Conservation (phyloP, 2,888 invertebrate genomes). For the Lasioglossum calceatum region DNA sequence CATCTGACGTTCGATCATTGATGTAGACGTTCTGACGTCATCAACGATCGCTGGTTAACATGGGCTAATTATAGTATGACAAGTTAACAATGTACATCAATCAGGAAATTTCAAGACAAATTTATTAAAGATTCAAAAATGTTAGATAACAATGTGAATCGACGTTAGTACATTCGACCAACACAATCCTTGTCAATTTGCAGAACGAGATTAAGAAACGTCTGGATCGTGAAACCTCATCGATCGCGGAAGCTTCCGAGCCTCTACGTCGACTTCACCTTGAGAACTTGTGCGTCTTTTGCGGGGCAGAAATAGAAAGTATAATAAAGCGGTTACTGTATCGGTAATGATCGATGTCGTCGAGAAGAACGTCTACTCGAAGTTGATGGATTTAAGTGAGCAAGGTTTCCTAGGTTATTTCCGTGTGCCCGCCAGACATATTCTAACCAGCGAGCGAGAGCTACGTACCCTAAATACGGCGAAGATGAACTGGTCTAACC, state of each 20-base stretch:
- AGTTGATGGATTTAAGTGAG: constrained; percentile 29
- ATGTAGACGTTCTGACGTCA: not conserved
- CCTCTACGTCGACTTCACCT: not conserved
- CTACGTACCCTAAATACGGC: not conserved
- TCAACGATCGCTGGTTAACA: not conserved
- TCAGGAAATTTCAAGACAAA: not conserved
- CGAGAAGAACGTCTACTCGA: constrained; percentile 17
- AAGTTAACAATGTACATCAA: not conserved
- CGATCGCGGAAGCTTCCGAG: not conserved
- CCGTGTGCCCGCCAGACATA: not conserved
- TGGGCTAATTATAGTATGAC: no score
- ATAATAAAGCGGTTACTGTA: constrained; percentile 21
- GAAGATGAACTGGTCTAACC: not conserved
- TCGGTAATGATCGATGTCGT: constrained; percentile 34
- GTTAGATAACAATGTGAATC: not conserved
- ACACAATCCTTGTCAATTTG: not conserved
- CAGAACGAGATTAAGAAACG: not conserved
- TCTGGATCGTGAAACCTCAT: not conserved
- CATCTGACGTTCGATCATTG: not conserved
- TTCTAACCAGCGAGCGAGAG: not conserved
- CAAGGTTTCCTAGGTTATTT: constrained; percentile 25
- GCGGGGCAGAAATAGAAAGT: constrained; percentile 25
- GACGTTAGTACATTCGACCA: no score
- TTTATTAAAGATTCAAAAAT: not conserved
- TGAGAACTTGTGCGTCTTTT: not conserved